A percentile compares a stretch with the other conserved stretches of the same genome.
Evolutionary conservation across 2,797 vertebrate genomes (phyloP).

Genomic region (Salmo trutta): DNA sequence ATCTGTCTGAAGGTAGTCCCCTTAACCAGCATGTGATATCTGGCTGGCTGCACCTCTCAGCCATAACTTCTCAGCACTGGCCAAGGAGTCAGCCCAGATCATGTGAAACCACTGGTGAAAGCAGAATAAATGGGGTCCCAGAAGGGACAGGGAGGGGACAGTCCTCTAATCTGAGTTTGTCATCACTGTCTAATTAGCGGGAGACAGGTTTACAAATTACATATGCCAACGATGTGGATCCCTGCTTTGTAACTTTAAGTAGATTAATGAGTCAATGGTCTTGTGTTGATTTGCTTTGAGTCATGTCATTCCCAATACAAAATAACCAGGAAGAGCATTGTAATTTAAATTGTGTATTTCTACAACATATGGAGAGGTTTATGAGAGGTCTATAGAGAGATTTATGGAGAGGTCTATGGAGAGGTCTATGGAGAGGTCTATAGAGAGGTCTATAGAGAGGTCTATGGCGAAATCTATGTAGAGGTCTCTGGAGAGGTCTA

Average conservation of each 20-base stretch:
- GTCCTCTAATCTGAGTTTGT: conserved; percentile 18
- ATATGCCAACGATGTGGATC: neutral
- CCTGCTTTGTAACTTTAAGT: conserved; percentile 13
- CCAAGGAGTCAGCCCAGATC: conserved; percentile 13
- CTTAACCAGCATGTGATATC: conserved; percentile 24
- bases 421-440: too few relatives aligned
- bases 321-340: neutral
- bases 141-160: neutral
- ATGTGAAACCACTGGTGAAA: conserved; percentile 27
- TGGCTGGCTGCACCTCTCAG: conserved; percentile 28
- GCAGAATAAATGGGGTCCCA: conserved; percentile 29
- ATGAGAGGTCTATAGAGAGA: too few relatives aligned
- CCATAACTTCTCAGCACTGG: neutral
- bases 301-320: neutral
- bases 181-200: conserved; percentile 34
- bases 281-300: conserved; percentile 16
- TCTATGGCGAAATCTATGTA: too few relatives aligned
- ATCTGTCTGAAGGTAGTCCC: conserved; percentile 28
- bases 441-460: too few relatives aligned
- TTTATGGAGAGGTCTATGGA: too few relatives aligned
- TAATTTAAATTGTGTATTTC: neutral
- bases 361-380: neutral
- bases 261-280: conserved; percentile 23
- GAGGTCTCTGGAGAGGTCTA: too few relatives aligned
- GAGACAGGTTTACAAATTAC: conserved; percentile 33